Evolutionary conservation across 2,888 invertebrate genomes (phyloP), one percentile per base, ranked within the genome.

Genomic region (Ophioninae sp.): DNA sequence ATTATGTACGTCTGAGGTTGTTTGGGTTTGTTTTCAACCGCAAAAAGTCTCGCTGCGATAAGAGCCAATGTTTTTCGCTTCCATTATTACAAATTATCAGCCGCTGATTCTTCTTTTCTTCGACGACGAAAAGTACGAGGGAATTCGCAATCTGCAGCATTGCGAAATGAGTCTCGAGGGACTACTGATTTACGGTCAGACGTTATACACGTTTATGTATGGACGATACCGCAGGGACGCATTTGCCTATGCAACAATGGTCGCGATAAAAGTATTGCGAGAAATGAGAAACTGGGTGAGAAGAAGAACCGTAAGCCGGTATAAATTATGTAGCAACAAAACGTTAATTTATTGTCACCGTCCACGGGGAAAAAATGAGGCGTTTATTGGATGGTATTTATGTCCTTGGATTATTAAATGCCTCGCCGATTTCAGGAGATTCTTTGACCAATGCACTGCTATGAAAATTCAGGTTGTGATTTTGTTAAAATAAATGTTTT

Each of bases 121-220:
- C 71, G 8, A n/a, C 73, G 59, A 67, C 67, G 23, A 61, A 74
- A 82, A 78, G 64, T 51, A 39, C 23, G 79, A 77, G 87, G 87
- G 83, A 88, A 88, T 88, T 87, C 79, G 85, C 82, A 87, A 89
- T 89, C 87, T 86, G 86, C 79, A 85, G 86, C 86, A 87, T 86
- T 85, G 79, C 80, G 81, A 86, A 85, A 87, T 85, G 85, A 86
- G 83, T 81, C 81, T 88, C 82, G 79, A 82, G 81, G 85, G 88
- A 86, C 85, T 87, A 83, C 80, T 87, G 89, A 89, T 89, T 89
- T 89, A 89, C 87, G 68, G 81, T 80, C 22, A 44, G 37, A 51
- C 39, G 69, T 37, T 61, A n/a, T 61, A 37, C 30, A 23, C 20
- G 51, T 37, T 22, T 58, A 76, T 61, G 44, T 79, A 80, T 69